Percentiles rank a stretch among this genome's conserved stretches.
phyloP scores from a whole-genome alignment of 2,113 vertebrate species.

The Progne subis region DNA sequence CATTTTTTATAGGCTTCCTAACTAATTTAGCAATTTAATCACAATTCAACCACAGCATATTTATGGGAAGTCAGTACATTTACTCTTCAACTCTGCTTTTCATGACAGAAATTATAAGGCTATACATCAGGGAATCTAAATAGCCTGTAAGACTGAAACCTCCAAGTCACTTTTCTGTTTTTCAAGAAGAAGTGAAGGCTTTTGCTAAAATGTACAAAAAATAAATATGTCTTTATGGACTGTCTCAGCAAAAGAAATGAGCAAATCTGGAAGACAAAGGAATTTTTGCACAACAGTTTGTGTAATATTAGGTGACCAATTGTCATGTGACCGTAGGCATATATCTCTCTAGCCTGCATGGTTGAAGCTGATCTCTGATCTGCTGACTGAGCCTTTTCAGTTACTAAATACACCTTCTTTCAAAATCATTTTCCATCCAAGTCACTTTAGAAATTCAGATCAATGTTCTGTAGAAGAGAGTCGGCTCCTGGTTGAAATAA shows the following conservation, averaged over 20 bases:
- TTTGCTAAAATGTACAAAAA: not conserved
- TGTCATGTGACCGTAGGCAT: not conserved
- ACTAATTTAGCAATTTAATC: not conserved
- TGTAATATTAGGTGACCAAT: not conserved
- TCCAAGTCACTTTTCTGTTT: not conserved
- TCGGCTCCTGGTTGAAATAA: not conserved
- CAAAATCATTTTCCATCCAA: not conserved
- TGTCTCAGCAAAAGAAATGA: not conserved
- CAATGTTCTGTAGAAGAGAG: not conserved
- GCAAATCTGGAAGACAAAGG: not conserved
- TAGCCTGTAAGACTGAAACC: not conserved
- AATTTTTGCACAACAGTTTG: not conserved
- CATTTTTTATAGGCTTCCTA: not conserved
- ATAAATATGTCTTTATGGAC: not conserved
- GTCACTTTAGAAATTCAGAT: constrained; percentile 7
- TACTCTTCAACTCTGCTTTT: not conserved
- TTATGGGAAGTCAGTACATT: not conserved
- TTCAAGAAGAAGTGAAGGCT: not conserved
- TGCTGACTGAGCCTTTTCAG: not conserved
- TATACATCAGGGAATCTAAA: not conserved
- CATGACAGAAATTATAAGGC: not conserved
- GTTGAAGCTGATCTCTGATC: not conserved
- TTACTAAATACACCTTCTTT: not conserved
- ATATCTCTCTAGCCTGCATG: not conserved
- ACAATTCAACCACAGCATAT: not conserved